Base-by-base conservation (phyloP, 2,888 invertebrate genomes). In the Electrophaes corylata region DNA sequence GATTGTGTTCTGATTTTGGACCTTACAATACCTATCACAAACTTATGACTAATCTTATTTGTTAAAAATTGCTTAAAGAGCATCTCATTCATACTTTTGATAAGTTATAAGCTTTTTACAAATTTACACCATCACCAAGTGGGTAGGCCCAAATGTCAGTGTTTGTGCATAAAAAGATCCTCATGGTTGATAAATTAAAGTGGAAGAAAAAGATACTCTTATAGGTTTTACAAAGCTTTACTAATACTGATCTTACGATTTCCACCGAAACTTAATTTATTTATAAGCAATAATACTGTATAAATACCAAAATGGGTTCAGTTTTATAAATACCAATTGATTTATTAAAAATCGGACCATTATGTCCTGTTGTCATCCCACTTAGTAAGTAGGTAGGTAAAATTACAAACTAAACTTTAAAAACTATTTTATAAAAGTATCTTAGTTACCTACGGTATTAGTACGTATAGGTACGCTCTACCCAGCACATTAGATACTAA, bases 131-230 rank as follows among this genome's bases (percentile, higher is more conserved):
- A 66, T 60, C 70, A 74, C 69, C 64, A 61, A 62, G 37, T 52
- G 52, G 20, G 19, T 23, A 26, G 29, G 12, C 4, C 8, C 10
- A 35, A 23, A 46, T 16, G 3, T 12, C n/a, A n/a, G n/a, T n/a
- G n/a, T n/a, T 29, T 43, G 47, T 37, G 33, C 45, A 47, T 37
- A 8, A 43, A 52, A 62, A 48, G 10, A 40, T n/a, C n/a, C 31
- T 49, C 33, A 45, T 58, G 53, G 20, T 46, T 26, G 4, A 40
- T 33, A 49, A 41, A 37, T 39, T 33, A 40, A 37, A 20, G 20
- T 43, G 20, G 44, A 55, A 65, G 82, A 87, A 84, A 77, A 83
- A 86, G 84, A 85, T 84, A 85, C 87, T 83, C 86, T 72, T 80
- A 79, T 63, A 71, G 65, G 60, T 63, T 60, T 65, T 65, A 50